Evolutionary conservation across 2,888 invertebrate genomes (phyloP).

Genomic region (Chesias legatella): DNA sequence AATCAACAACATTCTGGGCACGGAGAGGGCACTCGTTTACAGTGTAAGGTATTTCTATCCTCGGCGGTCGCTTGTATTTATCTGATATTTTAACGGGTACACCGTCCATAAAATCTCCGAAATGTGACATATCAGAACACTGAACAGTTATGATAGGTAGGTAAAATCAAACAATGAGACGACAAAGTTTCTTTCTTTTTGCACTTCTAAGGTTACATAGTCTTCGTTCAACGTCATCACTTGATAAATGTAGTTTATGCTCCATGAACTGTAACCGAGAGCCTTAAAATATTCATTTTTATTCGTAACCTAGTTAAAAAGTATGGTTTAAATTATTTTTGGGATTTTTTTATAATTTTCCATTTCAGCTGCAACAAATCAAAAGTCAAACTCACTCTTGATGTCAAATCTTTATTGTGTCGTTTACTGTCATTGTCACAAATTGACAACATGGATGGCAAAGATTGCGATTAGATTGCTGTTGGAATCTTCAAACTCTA

Average conservation of each 20-base stretch:
- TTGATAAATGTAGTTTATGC: conserved; percentile 36
- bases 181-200: conserved; percentile 68
- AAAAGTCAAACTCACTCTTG: too few species aligned
- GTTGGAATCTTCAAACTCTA: too few species aligned
- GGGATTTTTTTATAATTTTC: conserved; percentile 4
- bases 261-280: conserved; percentile 10
- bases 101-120: conserved; percentile 87
- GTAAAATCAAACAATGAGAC: conserved; percentile 63
- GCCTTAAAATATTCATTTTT: conserved; percentile 9
- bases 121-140: conserved; percentile 72
- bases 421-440: too few species aligned
- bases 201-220: conserved; percentile 75
- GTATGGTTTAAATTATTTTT: not conserved
- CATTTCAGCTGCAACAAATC: too few species aligned
- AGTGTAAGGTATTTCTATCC: conserved; percentile 75
- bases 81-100: conserved; percentile 94
- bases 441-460: too few species aligned
- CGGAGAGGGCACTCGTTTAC: conserved; percentile 55
- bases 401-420: too few species aligned
- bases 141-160: conserved; percentile 40
- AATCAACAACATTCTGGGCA: conserved; percentile 62
- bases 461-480: too few species aligned
- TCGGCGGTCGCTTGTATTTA: conserved; percentile 89
- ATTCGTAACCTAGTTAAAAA: not conserved
- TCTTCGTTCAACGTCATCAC: conserved; percentile 71